Evolutionary conservation across 1,140 invertebrate species (phyloP).

Genomic region (Periplaneta americana): DNA sequence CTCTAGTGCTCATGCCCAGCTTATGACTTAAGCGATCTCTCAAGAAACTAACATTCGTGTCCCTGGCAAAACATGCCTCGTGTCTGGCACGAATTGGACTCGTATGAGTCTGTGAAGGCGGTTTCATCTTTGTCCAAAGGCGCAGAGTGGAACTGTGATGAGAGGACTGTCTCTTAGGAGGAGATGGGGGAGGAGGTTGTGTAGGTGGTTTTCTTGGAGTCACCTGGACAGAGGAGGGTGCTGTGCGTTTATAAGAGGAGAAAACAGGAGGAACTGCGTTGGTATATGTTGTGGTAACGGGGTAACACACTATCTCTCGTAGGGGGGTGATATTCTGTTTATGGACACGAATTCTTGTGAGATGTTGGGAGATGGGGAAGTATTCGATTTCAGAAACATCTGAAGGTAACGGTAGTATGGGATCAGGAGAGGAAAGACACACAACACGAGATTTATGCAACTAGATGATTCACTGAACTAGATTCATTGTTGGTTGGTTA

Average conservation of each 20-base stretch:
- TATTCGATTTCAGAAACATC: slow-evolving; percentile 50
- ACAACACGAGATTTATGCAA: not conserved
- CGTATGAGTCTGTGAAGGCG: slow-evolving; percentile 27
- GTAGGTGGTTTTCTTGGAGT: not conserved
- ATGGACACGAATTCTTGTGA: slow-evolving; percentile 72
- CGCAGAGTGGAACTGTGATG: slow-evolving; percentile 62
- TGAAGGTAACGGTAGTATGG: too few relatives aligned
- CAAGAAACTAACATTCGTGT: slow-evolving; percentile 48
- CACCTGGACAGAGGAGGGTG: slow-evolving; percentile 41
- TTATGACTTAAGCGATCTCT: slow-evolving; percentile 52
- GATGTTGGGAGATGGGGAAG: slow-evolving; percentile 70
- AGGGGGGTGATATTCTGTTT: slow-evolving; percentile 45
- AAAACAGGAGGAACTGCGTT: slow-evolving; percentile 34
- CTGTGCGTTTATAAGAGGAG: slow-evolving; percentile 42
- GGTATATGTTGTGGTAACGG: slow-evolving; percentile 39
- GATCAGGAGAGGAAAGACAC: not conserved
- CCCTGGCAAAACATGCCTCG: slow-evolving; percentile 9
- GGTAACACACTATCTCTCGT: slow-evolving; percentile 52
- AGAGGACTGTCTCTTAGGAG: slow-evolving; percentile 65
- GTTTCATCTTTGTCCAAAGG: slow-evolving; percentile 50
- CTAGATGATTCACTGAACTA: not conserved
- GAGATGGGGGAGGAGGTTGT: slow-evolving; percentile 41
- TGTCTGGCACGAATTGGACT: slow-evolving; percentile 2
- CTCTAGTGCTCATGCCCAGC: slow-evolving; percentile 30
- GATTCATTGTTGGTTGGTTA: not conserved